phyloP scores from a whole-genome alignment of 2,888 invertebrate species.

The Acleris literana region DNA sequence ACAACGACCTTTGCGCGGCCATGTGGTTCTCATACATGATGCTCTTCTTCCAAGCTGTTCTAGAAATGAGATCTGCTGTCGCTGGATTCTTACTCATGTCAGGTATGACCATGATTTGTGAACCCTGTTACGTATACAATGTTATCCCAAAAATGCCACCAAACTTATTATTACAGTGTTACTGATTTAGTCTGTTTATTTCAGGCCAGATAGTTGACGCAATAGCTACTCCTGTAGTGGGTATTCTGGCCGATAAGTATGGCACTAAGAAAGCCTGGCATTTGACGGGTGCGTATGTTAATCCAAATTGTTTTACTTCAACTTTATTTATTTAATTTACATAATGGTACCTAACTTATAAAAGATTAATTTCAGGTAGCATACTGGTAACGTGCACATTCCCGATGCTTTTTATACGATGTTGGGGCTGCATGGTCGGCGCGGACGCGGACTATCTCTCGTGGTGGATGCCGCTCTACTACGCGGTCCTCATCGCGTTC shows the following conservation, averaged over 20 bases:
- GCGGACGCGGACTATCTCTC: constrained; percentile 60
- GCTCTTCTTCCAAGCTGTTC: constrained; percentile 89
- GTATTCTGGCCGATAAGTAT: constrained; percentile 90
- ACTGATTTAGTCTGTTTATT: constrained; percentile 42
- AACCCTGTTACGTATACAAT: not conserved
- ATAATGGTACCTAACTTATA: no score
- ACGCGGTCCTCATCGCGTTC: constrained; percentile 85
- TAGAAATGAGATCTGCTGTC: constrained; percentile 81
- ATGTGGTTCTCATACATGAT: constrained; percentile 98
- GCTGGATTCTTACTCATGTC: constrained; percentile 88
- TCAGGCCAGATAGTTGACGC: constrained; percentile 93
- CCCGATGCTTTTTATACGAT: constrained; percentile 90
- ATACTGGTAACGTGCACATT: constrained; percentile 88
- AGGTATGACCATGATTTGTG: constrained; percentile 60
- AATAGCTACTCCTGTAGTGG: constrained; percentile 92
- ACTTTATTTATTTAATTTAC: not conserved
- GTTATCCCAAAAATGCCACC: not conserved
- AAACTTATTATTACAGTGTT: not conserved
- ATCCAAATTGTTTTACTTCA: not conserved
- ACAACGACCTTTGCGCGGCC: constrained; percentile 97
- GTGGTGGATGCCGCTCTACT: constrained; percentile 84
- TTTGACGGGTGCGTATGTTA: constrained; percentile 85
- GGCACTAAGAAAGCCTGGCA: constrained; percentile 93
- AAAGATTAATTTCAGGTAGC: constrained; percentile 75
- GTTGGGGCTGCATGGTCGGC: constrained; percentile 82